Evolutionary conservation across 2,113 vertebrate genomes (phyloP).

Genomic region (pig (Sus scrofa)): DNA sequence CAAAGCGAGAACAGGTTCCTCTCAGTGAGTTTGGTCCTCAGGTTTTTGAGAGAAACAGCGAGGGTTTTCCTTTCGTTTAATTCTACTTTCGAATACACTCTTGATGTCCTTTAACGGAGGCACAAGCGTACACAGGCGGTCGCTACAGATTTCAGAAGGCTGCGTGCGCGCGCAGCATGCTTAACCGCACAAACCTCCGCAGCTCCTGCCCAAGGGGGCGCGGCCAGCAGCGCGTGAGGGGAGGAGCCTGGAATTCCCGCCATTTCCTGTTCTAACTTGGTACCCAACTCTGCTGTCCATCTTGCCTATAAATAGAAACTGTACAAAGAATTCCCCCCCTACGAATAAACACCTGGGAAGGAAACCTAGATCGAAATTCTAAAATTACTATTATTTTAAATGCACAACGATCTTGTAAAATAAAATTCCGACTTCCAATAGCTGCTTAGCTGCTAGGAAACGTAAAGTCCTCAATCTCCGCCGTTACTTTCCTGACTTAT

Average conservation of each 20-base stretch:
- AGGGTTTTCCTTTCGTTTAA: not conserved
- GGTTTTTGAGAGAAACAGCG: not conserved
- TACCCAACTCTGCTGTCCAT: not conserved
- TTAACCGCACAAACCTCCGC: not conserved
- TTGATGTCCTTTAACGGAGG: not conserved
- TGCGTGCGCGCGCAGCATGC: rapidly evolving
- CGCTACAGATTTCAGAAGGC: not conserved
- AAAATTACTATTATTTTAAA: not conserved
- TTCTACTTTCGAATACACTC: not conserved
- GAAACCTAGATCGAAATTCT: not conserved
- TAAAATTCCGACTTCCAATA: not conserved
- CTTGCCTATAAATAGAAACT: not conserved
- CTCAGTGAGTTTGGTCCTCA: not conserved
- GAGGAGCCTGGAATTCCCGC: too few species aligned
- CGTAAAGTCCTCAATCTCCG: not conserved
- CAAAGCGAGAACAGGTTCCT: not conserved
- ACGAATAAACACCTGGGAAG: not conserved
- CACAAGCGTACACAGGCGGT: rapidly evolving
- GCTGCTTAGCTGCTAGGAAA: not conserved
- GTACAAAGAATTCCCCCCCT: not conserved
- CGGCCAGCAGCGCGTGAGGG: too few species aligned
- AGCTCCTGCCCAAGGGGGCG: not conserved
- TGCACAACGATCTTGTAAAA: not conserved
- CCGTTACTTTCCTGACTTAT: not conserved
- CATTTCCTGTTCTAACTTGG: not conserved